phyloP scores from a whole-genome alignment of 2,113 vertebrate genomes.

The Sinocyclocheilus maitianheensis region DNA sequence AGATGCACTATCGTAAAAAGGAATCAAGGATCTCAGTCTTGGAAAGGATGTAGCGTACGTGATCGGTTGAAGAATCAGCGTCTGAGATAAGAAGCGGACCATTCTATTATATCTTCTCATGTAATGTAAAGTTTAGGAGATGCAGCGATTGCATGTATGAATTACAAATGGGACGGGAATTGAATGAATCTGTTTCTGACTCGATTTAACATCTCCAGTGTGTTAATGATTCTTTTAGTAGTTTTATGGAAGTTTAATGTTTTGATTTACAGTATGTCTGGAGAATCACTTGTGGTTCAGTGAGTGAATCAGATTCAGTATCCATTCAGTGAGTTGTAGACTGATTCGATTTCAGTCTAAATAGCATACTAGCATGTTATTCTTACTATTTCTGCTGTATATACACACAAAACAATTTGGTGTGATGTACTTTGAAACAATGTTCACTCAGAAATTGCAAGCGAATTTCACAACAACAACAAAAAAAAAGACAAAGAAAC shows the following conservation, averaged over 20 bases:
- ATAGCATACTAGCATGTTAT: not conserved
- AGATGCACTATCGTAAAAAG: constrained; percentile 64
- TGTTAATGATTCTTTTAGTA: not conserved
- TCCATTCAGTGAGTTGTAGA: not conserved
- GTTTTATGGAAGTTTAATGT: not conserved
- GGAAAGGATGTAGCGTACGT: constrained; percentile 53
- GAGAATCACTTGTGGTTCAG: not conserved
- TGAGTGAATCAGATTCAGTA: not conserved
- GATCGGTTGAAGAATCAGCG: constrained; percentile 56
- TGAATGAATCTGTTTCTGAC: not conserved
- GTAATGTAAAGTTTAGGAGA: not conserved
- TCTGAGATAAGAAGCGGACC: not conserved
- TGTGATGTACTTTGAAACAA: too few species aligned
- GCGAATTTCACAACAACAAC: too few species aligned
- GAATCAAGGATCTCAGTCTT: constrained; percentile 56
- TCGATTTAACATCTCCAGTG: not conserved
- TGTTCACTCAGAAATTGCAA: too few species aligned
- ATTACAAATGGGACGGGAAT: not conserved
- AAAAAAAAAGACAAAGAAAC: too few species aligned
- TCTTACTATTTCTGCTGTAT: not conserved
- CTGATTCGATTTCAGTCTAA: not conserved
- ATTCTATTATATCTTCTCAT: not conserved
- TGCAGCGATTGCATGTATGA: not conserved
- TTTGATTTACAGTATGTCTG: not conserved
- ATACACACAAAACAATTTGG: not conserved